Evolutionary conservation across 2,888 invertebrate species (phyloP).

Genomic region (Rhyacophila evoluta): DNA sequence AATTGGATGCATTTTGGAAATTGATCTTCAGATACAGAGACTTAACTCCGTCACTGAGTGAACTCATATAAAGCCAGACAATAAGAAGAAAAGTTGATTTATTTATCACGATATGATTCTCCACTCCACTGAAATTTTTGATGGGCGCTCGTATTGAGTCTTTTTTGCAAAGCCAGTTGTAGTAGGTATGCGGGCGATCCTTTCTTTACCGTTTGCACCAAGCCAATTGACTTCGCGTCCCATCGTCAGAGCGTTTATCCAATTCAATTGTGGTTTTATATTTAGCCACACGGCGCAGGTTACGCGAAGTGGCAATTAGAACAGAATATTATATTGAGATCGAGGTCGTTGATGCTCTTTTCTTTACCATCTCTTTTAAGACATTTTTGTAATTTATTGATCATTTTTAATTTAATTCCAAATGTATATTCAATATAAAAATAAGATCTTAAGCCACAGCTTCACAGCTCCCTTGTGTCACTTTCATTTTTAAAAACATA

Average conservation of each 20-base stretch:
- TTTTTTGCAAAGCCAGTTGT: constrained; percentile 1
- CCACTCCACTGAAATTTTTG: not conserved
- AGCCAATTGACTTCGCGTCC: constrained; percentile 31
- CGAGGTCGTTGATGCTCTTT: not conserved
- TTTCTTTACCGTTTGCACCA: constrained; percentile 21
- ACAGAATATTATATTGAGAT: not conserved
- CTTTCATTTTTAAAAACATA: no score
- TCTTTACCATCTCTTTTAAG: not conserved
- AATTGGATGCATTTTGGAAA: no score
- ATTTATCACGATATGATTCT: no score
- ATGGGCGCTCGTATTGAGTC: not conserved
- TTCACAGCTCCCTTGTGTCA: no score
- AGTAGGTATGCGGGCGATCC: not conserved
- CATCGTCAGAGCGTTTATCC: constrained; percentile 45
- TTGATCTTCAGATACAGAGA: no score
- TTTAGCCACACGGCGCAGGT: constrained; percentile 37
- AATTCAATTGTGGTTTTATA: constrained; percentile 45
- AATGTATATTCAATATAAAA: no score
- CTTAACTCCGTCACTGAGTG: no score
- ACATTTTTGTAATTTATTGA: no score
- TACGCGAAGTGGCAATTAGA: constrained; percentile 14
- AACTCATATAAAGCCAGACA: no score
- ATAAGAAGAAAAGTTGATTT: no score
- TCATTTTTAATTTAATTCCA: no score
- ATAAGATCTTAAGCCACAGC: no score